These are phyloP conservation scores for Troides oblongomaculatus DNA, from an alignment of 2,888 invertebrate genomes.

Conservation along the genomic window DNA sequence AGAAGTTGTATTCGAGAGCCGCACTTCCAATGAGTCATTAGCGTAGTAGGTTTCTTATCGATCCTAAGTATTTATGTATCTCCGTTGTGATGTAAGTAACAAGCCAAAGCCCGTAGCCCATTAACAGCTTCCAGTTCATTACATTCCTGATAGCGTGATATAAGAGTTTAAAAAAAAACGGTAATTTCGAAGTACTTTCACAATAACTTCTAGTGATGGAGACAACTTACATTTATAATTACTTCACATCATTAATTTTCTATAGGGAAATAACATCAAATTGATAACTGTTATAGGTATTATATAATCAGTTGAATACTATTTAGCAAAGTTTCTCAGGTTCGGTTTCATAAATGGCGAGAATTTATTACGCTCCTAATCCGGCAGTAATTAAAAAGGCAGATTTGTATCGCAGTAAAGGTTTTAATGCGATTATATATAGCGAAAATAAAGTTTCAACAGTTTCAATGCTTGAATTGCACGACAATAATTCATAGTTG, in stretches of 20 bases:
- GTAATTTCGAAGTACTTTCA: slow-evolving; percentile 32
- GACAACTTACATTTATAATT: slow-evolving; percentile 1
- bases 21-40: slow-evolving; percentile 12
- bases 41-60: slow-evolving; percentile 16
- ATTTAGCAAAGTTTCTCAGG: slow-evolving; percentile 2
- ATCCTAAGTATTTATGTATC: slow-evolving; percentile 20
- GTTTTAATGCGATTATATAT: slow-evolving; percentile 2
- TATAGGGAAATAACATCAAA: not conserved
- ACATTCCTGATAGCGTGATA: slow-evolving; percentile 39
- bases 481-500: not conserved
- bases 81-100: slow-evolving; percentile 38
- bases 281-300: not conserved
- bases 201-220: slow-evolving; percentile 23
- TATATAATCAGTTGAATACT: not conserved
- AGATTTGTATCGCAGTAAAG: slow-evolving; percentile 11
- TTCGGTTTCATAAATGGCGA: slow-evolving; percentile 14
- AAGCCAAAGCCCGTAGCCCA: slow-evolving; percentile 52
- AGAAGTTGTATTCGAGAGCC: slow-evolving; percentile 14
- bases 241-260: slow-evolving; percentile 7
- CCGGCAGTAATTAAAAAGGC: slow-evolving; percentile 16
- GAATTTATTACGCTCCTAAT: slow-evolving; percentile 20
- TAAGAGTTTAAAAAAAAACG: slow-evolving; percentile 5
- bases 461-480: not conserved
- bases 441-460: slow-evolving; percentile 1
- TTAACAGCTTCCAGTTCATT: slow-evolving; percentile 41